Evolutionary conservation across 1,140 invertebrate genomes (phyloP).

Genomic region (Zaprionus vittiger): DNA sequence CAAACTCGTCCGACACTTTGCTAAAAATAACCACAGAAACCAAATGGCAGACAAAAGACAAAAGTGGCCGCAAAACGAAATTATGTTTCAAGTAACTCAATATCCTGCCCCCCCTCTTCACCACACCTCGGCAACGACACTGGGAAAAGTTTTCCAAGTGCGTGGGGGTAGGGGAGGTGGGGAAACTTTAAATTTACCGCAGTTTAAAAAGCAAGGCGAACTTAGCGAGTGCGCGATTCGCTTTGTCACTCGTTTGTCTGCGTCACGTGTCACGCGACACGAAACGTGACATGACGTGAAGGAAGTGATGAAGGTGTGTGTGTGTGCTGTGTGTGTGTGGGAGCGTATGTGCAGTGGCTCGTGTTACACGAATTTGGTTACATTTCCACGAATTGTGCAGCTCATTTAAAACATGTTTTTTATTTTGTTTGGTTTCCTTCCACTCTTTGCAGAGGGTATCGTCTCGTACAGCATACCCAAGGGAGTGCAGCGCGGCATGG

Average conservation of each 20-base stretch:
- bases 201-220: slow-evolving; percentile 55
- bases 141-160: slow-evolving; percentile 17
- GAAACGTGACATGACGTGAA: slow-evolving; percentile 36
- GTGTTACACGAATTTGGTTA: slow-evolving; percentile 52
- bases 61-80: slow-evolving; percentile 73
- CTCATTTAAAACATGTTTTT: slow-evolving; percentile 37
- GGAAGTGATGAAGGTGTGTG: slow-evolving; percentile 41
- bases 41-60: slow-evolving; percentile 48
- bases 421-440: slow-evolving; percentile 47
- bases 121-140: not conserved
- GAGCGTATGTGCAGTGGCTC: slow-evolving; percentile 51
- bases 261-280: slow-evolving; percentile 58
- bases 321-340: not conserved
- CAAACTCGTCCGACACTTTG: slow-evolving; percentile 19
- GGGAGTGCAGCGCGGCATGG: slow-evolving; percentile 91
- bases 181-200: slow-evolving; percentile 68
- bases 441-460: slow-evolving; percentile 89
- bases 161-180: not conserved
- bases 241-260: slow-evolving; percentile 75
- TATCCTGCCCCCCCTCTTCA: slow-evolving; percentile 39
- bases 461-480: slow-evolving; percentile 93
- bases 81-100: slow-evolving; percentile 78
- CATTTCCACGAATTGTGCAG: slow-evolving; percentile 51
- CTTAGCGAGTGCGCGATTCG: slow-evolving; percentile 25
- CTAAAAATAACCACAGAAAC: slow-evolving; percentile 71